phyloP scores from a whole-genome alignment of 64 coral and sea anemone genomes.

The Montipora cactus region DNA sequence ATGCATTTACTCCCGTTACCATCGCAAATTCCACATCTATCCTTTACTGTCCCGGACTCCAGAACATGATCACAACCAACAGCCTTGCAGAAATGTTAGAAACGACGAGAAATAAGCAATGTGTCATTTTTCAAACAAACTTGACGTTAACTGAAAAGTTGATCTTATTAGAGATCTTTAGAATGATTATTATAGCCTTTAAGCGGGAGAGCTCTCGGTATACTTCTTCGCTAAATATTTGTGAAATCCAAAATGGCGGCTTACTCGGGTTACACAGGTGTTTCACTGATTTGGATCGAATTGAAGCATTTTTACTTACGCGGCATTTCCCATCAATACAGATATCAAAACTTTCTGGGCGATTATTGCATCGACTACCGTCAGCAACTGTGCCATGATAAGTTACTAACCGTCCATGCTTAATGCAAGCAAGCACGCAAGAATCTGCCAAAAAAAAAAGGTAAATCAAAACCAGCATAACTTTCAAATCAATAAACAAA shows the following conservation, averaged over 20 bases:
- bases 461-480: neutral
- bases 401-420: neutral
- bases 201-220: no score
- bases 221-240: no score
- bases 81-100: slow-evolving; percentile 18
- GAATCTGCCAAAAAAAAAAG: slow-evolving; percentile 28
- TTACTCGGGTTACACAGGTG: no score
- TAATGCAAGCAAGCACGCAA: slow-evolving; percentile 49
- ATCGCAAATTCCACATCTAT: slow-evolving; percentile 80
- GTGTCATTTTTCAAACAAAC: no score
- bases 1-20: slow-evolving; percentile 64
- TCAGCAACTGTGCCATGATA: slow-evolving; percentile 49
- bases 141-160: no score
- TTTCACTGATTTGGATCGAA: no score
- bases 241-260: no score
- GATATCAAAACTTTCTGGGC: slow-evolving; percentile 46
- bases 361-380: slow-evolving; percentile 34
- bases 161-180: no score
- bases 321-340: slow-evolving; percentile 76
- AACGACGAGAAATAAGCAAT: no score
- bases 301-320: slow-evolving; percentile 33
- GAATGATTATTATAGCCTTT: no score
- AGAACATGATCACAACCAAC: slow-evolving; percentile 79
- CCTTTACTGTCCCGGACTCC: slow-evolving; percentile 54
- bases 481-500: neutral